A percentile compares a stretch with the other conserved stretches of the same genome.
phyloP scores from a whole-genome alignment of 2,888 invertebrate species.

The Sussaba pulchella region DNA sequence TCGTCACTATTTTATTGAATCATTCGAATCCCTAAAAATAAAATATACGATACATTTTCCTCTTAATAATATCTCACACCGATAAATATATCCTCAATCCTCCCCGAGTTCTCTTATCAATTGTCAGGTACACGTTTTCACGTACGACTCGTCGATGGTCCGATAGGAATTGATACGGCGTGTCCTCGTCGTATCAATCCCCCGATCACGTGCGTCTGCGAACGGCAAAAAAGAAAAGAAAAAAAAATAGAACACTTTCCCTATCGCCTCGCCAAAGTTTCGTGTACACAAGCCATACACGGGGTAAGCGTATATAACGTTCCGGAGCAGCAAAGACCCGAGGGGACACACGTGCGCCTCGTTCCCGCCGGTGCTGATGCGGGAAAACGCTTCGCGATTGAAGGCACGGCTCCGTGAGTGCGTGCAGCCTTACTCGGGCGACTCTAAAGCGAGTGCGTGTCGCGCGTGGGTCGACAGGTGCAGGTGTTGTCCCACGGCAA shows the following conservation, averaged over 20 bases:
- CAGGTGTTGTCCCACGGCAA: conserved; percentile 60
- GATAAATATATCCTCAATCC: no score
- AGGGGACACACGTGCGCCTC: conserved; percentile 45
- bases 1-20: no score
- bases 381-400: conserved; percentile 20
- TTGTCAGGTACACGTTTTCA: not conserved
- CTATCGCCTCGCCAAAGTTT: conserved; percentile 7
- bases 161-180: not conserved
- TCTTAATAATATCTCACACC: no score
- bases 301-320: not conserved
- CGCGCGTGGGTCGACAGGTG: conserved; percentile 56
- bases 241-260: not conserved
- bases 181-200: not conserved
- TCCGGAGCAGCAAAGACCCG: not conserved
- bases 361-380: conserved; percentile 46
- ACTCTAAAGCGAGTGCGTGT: conserved; percentile 27
- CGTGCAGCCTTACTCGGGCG: not conserved
- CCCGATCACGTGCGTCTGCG: not conserved
- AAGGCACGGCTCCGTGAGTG: conserved; percentile 32
- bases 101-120: not conserved
- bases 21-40: no score
- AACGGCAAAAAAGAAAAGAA: not conserved
- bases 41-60: no score
- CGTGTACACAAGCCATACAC: not conserved
- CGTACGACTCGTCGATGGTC: not conserved